Conservation (phyloP, 2,113 vertebrate species). For the Ardeotis arabs region DNA sequence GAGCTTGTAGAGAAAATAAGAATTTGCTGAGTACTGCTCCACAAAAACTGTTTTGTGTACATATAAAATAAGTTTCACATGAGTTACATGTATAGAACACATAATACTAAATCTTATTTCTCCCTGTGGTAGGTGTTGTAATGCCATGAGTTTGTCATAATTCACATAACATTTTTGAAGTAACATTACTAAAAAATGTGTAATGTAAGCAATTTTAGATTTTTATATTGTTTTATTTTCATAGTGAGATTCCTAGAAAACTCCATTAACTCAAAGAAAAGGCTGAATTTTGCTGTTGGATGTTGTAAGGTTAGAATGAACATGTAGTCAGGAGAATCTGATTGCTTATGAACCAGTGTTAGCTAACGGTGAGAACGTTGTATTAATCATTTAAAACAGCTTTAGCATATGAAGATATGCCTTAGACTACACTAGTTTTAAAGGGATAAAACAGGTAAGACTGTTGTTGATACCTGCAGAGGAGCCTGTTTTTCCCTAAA, state of each 20-base stretch:
- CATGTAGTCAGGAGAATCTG: neutral
- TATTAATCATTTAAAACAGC: neutral
- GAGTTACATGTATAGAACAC: neutral
- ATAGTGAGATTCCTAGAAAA: neutral
- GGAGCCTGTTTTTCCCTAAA: neutral
- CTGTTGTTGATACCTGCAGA: neutral
- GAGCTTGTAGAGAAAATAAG: neutral
- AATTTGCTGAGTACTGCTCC: neutral
- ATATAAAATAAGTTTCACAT: neutral
- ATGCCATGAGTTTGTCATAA: neutral
- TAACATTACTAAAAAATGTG: neutral
- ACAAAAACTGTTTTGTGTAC: neutral
- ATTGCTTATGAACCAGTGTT: neutral
- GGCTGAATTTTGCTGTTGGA: neutral
- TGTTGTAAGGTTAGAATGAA: neutral
- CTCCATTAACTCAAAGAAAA: neutral
- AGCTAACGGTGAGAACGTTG: neutral
- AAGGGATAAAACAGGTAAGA: neutral
- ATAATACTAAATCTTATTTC: too few relatives aligned
- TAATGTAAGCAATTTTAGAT: neutral
- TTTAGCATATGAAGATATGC: neutral
- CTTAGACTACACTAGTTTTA: neutral
- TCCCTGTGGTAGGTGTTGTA: neutral
- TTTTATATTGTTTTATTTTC: neutral
- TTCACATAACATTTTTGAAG: neutral